Conservation (phyloP, 1,140 invertebrate species). For the Aporrectodea caliginosa region DNA sequence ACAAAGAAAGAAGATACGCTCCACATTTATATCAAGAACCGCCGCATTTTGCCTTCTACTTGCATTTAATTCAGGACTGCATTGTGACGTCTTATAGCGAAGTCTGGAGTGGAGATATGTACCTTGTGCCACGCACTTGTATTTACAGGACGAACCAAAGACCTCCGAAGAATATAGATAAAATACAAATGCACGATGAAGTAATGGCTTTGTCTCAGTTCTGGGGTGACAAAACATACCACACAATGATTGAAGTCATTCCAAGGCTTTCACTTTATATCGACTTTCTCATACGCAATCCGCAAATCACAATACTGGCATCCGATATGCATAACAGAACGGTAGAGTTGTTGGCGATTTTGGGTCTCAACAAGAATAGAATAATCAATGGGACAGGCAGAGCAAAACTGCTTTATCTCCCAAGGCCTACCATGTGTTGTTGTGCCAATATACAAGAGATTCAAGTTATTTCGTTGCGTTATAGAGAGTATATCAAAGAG, state of each 20-base stretch:
- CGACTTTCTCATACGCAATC: constrained; percentile 16
- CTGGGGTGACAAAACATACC: constrained; percentile 3
- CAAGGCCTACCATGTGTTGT: constrained; percentile 8
- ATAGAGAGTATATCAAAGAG: neutral
- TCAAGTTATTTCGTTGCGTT: neutral
- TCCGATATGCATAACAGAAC: neutral
- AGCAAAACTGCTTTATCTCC: constrained; percentile 17
- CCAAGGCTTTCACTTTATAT: constrained; percentile 2
- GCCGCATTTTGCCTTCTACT: neutral
- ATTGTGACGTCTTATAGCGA: neutral
- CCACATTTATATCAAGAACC: too few relatives aligned
- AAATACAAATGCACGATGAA: constrained; percentile 34
- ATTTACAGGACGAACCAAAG: neutral
- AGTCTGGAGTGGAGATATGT: neutral
- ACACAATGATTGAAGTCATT: constrained; percentile 17
- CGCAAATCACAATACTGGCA: constrained; percentile 5
- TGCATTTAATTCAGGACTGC: neutral
- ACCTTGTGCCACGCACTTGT: neutral
- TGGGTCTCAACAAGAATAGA: constrained; percentile 4
- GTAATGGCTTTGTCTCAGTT: constrained; percentile 8
- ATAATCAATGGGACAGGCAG: neutral
- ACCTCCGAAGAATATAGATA: neutral
- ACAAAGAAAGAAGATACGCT: too few relatives aligned
- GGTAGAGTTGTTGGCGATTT: constrained; percentile 10
- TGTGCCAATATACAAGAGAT: neutral